Percentiles rank a stretch among this genome's conserved stretches.
These are phyloP conservation scores for Epinotia demarniana DNA, from an alignment of 2,888 invertebrate genomes.

Conservation along the genomic window DNA sequence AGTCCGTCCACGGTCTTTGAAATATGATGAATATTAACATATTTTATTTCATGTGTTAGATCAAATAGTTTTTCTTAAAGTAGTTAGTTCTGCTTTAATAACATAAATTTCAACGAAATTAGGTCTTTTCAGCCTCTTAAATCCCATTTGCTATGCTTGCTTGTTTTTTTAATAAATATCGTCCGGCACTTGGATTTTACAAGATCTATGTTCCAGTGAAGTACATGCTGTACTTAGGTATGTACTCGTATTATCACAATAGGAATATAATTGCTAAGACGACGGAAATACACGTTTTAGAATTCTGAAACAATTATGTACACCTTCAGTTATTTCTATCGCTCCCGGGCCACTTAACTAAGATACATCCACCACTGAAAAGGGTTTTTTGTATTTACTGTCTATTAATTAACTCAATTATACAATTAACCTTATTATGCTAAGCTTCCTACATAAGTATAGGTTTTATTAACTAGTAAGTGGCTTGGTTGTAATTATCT, in stretches of 20 bases:
- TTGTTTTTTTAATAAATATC: too few species aligned
- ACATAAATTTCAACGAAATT: too few species aligned
- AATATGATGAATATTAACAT: too few species aligned
- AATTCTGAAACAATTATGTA: slow-evolving; percentile 6
- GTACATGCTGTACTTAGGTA: background rate
- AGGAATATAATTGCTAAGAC: slow-evolving; percentile 23
- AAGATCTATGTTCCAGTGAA: background rate
- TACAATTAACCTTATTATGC: background rate
- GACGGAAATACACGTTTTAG: slow-evolving; percentile 26
- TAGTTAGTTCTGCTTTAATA: too few species aligned
- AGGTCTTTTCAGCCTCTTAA: too few species aligned
- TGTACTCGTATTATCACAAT: background rate
- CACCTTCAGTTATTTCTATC: slow-evolving; percentile 8
- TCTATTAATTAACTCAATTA: background rate
- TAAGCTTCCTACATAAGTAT: slow-evolving; percentile 1
- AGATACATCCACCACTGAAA: background rate
- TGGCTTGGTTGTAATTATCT: background rate
- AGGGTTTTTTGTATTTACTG: background rate
- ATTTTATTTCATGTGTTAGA: too few species aligned
- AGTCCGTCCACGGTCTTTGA: too few species aligned
- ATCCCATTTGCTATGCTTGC: too few species aligned
- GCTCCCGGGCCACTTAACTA: background rate
- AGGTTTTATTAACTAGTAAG: slow-evolving; percentile 1
- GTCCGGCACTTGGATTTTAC: background rate
- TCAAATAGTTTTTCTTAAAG: too few species aligned